phyloP scores from a whole-genome alignment of 92 coral and sea anemone species.

The Zoanthus solanderi region DNA sequence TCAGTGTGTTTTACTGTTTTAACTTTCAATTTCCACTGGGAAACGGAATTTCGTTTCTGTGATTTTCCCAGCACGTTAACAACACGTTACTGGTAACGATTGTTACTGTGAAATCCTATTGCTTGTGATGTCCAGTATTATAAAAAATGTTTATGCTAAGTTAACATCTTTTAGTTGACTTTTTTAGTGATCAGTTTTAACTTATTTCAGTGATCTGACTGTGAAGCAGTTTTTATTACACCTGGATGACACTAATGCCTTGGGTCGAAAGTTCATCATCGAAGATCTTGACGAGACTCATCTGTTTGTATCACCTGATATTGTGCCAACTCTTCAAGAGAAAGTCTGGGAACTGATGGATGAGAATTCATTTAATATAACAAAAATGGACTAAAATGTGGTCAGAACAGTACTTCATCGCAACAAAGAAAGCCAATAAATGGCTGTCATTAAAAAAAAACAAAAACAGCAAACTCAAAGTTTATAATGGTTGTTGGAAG shows the following conservation, averaged over 20 bases:
- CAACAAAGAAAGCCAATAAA: too few species aligned
- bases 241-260: slow-evolving; percentile 82
- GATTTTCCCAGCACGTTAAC: too few species aligned
- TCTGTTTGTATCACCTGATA: slow-evolving; percentile 92
- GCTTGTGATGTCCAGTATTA: neutral
- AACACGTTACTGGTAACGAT: too few species aligned
- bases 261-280: slow-evolving; percentile 89
- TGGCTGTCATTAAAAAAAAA: too few species aligned
- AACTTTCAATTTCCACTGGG: too few species aligned
- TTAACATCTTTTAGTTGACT: neutral
- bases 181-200: neutral
- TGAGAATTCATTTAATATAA: slow-evolving; percentile 86
- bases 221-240: slow-evolving; percentile 93
- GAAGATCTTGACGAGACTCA: slow-evolving; percentile 98
- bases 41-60: too few species aligned
- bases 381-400: slow-evolving; percentile 64
- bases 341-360: slow-evolving; percentile 99
- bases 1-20: too few species aligned
- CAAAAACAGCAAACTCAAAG: too few species aligned
- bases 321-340: slow-evolving; percentile 83
- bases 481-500: too few species aligned
- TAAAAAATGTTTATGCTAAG: neutral
- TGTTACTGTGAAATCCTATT: too few species aligned
- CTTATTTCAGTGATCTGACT: slow-evolving; percentile 80
- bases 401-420: too few species aligned